A percentile compares a stretch with the other conserved stretches of the same genome.
Conservation (phyloP, 2,113 vertebrate species). For the Plectropomus leopardus region DNA sequence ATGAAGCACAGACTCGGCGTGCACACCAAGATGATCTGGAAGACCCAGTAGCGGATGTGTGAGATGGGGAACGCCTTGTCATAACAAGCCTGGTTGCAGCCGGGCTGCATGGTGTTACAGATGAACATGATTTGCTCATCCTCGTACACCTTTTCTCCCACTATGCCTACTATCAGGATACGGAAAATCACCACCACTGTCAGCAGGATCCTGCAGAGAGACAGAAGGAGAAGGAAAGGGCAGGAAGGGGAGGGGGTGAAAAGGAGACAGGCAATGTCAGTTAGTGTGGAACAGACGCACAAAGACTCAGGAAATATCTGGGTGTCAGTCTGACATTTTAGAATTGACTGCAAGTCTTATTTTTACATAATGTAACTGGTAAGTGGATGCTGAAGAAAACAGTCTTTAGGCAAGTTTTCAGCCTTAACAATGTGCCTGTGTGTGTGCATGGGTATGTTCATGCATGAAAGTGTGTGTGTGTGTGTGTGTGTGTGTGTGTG, state of each 20-base stretch:
- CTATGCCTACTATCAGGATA: constrained; percentile 93
- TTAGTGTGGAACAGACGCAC: constrained; percentile 53
- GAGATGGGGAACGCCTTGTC: constrained; percentile 93
- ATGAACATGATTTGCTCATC: constrained; percentile 94
- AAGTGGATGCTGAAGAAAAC: constrained; percentile 23
- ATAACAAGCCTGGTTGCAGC: constrained; percentile 93
- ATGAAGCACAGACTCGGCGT: constrained; percentile 94
- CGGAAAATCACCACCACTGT: constrained; percentile 95
- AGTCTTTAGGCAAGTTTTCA: background rate
- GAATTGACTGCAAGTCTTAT: constrained; percentile 3
- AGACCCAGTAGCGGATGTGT: constrained; percentile 95
- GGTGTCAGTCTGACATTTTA: background rate
- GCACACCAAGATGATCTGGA: constrained; percentile 94
- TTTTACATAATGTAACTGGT: constrained; percentile 16
- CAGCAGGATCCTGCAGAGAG: constrained; percentile 90
- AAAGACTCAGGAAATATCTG: constrained; percentile 11
- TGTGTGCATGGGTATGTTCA: constrained; percentile 5
- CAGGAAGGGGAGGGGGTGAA: constrained; percentile 38
- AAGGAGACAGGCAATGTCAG: constrained; percentile 49
- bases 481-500: background rate
- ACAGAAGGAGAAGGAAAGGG: constrained; percentile 53
- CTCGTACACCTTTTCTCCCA: constrained; percentile 93
- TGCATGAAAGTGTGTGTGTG: background rate
- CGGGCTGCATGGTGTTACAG: constrained; percentile 92
- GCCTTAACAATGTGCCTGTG: background rate